Evolutionary conservation across 2,797 vertebrate genomes (phyloP), one percentile per base, ranked within the genome.

Genomic region (Trichosurus vulpecula): DNA sequence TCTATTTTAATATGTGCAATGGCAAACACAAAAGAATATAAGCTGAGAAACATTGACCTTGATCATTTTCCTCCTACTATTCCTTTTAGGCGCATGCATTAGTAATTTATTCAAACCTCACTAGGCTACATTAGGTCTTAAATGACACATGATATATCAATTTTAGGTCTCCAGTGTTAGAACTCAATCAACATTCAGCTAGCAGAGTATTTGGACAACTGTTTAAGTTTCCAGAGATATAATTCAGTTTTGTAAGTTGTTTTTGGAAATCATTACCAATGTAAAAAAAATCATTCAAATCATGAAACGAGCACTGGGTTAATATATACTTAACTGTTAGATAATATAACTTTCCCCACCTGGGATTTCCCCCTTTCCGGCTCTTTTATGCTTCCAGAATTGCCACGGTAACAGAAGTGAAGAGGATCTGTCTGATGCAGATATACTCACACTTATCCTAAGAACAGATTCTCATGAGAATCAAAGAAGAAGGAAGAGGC

Each of bases 41-140:
- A 47, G 41, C 10, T 87, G 41, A 93, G 91, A 94, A 95, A 19
- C 53, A 30, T 93, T 6, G 22, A 52, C 52, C 94, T 90, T 92
- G 56, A 52, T 90, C 16, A 56, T 61, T 96, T 94, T 92, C 51
- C 47, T 97, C 51, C 54, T n/a, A 90, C 90, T 55, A 57, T 92
- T 51, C 91, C 8, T 92, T 52, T 81, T 94, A 1, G 93, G 54
- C 87, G 93, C 54, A 92, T 94, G 96, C 95, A 94, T 66, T n/a
- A 91, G 3, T n/a, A 97, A 97, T 96, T 93, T 95, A 90, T 81
- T 95, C 97, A 93, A 96, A 96, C 11, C 29, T 96, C 91, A 56
- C 52, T 96, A 54, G 51, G 53, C 92, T 96, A 97, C 94, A 94
- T 94, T 94, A 66, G 94, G 54, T 74, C 95, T 87, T 91, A 54